Conservation (phyloP, 2,888 invertebrate genomes). For the Metalampra italica region DNA sequence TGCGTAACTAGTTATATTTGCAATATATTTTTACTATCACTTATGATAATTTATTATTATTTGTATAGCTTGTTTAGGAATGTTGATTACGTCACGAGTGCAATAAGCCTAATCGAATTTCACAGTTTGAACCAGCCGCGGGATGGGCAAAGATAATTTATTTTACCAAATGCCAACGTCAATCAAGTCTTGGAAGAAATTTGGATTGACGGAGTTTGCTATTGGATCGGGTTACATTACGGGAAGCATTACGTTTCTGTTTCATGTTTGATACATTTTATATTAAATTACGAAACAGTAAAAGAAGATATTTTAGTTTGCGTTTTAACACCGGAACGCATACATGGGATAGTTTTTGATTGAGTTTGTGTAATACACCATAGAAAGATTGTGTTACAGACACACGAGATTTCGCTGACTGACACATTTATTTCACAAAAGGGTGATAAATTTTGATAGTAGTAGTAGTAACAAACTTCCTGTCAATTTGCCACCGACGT, state of each 20-base stretch:
- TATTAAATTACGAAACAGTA: slow-evolving; percentile 20
- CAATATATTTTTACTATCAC: slow-evolving; percentile 18
- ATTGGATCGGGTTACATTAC: slow-evolving; percentile 38
- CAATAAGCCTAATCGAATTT: slow-evolving; percentile 51
- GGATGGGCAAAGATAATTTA: slow-evolving; percentile 42
- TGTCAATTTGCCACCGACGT: slow-evolving; percentile 16
- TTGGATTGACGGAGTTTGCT: slow-evolving; percentile 28
- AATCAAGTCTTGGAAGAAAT: slow-evolving; percentile 42
- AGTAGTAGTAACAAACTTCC: slow-evolving; percentile 39
- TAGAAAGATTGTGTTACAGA: slow-evolving; percentile 18
- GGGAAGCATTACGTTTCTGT: slow-evolving; percentile 37
- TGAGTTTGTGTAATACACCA: slow-evolving; percentile 21
- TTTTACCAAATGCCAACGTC: slow-evolving; percentile 46
- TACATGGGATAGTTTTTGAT: slow-evolving; percentile 23
- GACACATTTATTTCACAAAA: background rate
- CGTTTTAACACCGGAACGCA: slow-evolving; percentile 26
- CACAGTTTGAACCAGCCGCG: slow-evolving; percentile 42
- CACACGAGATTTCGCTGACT: background rate
- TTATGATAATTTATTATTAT: slow-evolving; percentile 3
- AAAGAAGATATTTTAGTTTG: slow-evolving; percentile 12
- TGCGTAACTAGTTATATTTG: too few relatives aligned
- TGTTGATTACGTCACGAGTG: slow-evolving; percentile 35
- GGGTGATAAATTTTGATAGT: slow-evolving; percentile 16
- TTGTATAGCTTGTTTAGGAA: slow-evolving; percentile 18
- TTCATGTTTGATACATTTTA: slow-evolving; percentile 25